Evolutionary conservation across 2,888 invertebrate genomes (phyloP), one percentile per base, ranked within the genome.

Genomic region (Volucella inanis): DNA sequence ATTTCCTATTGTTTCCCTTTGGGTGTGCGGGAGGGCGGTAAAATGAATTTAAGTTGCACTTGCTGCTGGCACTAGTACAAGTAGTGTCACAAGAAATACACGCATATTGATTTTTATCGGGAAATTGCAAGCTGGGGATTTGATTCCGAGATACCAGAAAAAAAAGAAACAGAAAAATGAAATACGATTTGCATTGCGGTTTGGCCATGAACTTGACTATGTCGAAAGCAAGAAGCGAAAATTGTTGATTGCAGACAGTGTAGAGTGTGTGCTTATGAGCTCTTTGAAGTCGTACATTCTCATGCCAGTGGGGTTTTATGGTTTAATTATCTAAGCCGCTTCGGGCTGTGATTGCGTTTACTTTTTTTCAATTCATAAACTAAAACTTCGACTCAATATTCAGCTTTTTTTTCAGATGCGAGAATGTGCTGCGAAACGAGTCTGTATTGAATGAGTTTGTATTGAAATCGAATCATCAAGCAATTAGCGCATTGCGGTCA

Each of bases 141-240:
- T 9, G 43, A 59, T 15, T 38, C 14, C 15, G 47, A 22, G 15
- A 6, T 39, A 49, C 39, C 15, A 57, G 15, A 57, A 12, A 57
- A 47, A 41, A n/a, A 62, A n/a, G n/a, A 50, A 75, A 74, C 54
- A 31, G 31, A 39, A 18, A 57, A 6, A 39, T n/a, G 31, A 14
- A 62, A 50, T 68, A 75, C 55, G 62, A 15, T 45, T 43, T 52
- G 47, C 75, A 81, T 54, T 62, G 74, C 62, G 43, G 11, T 47
- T 55, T 52, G 70, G 65, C 79, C 83, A 70, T 84, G 79, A 84
- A 84, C 83, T 84, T 84, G 79, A 62, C 43, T 18, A 38, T 72
- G 61, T 41, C 41, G 82, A 72, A 67, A 15, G 57, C 14, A 15
- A 62, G 47, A 61, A 50, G 52, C 31, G 31, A 31, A 31, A 6